phyloP scores from a whole-genome alignment of 2,113 vertebrate species.

The Hystrix cristata region DNA sequence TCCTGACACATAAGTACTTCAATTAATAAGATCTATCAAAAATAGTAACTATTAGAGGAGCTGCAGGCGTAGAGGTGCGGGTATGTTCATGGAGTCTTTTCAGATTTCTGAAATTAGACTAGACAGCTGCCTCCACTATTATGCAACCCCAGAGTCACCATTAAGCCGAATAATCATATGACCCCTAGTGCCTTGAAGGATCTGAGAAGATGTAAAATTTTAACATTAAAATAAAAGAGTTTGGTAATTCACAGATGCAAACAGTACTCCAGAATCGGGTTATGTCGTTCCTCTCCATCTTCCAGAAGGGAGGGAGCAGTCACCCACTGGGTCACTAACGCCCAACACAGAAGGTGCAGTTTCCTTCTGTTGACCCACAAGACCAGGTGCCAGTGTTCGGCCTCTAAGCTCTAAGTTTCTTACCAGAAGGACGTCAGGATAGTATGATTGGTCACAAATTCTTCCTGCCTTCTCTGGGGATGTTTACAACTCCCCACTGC shows the following conservation, averaged over 20 bases:
- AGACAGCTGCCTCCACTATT: constrained; percentile 68
- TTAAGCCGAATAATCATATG: neutral
- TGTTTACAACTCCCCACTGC: neutral
- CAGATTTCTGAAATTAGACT: constrained; percentile 66
- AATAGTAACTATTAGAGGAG: constrained; percentile 50
- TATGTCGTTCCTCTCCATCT: neutral
- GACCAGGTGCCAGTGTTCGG: neutral
- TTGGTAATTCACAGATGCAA: neutral
- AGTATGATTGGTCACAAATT: neutral
- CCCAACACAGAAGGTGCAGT: neutral
- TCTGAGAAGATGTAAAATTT: neutral
- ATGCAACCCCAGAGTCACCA: constrained; percentile 30
- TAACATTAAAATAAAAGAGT: neutral
- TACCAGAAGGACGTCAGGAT: neutral
- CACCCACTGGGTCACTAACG: neutral
- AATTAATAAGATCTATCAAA: constrained; percentile 67
- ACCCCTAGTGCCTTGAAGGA: neutral
- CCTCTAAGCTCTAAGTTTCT: neutral
- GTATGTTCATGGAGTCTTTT: neutral
- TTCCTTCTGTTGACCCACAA: neutral
- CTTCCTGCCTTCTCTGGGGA: neutral
- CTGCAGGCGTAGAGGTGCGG: neutral
- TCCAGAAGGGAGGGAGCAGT: neutral
- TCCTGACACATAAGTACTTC: constrained; percentile 55
- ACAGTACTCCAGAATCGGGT: neutral